These are phyloP conservation scores for Apostichopus japonicus DNA, from an alignment of 35 echinoderm and acorn worm species.

Conservation along the genomic window DNA sequence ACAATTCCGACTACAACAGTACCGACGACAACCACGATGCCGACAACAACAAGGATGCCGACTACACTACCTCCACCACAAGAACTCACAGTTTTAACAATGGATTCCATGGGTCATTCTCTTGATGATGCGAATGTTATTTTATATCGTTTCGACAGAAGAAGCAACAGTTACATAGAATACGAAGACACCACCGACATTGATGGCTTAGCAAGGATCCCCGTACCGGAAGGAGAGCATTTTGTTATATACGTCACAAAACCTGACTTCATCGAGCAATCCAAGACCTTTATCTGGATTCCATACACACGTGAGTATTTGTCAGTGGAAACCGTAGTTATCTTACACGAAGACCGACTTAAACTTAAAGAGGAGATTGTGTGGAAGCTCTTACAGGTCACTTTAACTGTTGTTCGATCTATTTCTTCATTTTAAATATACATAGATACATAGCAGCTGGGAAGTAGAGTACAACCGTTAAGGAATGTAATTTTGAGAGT, in stretches of 20 bases:
- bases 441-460: no score
- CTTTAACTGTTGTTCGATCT: no score
- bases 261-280: slow-evolving; percentile 58
- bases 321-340: neutral
- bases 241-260: slow-evolving; percentile 59
- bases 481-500: no score
- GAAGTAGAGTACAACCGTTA: no score
- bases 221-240: slow-evolving; percentile 70
- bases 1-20: slow-evolving; percentile 49
- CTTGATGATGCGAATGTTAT: slow-evolving; percentile 47
- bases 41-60: slow-evolving; percentile 52
- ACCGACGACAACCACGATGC: slow-evolving; percentile 39
- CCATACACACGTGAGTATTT: slow-evolving; percentile 65
- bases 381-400: no score
- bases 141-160: slow-evolving; percentile 43
- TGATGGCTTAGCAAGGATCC: slow-evolving; percentile 44
- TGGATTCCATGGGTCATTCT: neutral
- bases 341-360: no score
- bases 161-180: slow-evolving; percentile 18
- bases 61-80: slow-evolving; percentile 64
- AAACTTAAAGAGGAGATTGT: no score
- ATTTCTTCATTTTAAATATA: no score
- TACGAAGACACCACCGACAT: slow-evolving; percentile 9
- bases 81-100: slow-evolving; percentile 42
- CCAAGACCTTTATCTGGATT: slow-evolving; percentile 58